Evolutionary conservation across 1,140 invertebrate species (phyloP).

Genomic region (Pentalonia nigronervosa): DNA sequence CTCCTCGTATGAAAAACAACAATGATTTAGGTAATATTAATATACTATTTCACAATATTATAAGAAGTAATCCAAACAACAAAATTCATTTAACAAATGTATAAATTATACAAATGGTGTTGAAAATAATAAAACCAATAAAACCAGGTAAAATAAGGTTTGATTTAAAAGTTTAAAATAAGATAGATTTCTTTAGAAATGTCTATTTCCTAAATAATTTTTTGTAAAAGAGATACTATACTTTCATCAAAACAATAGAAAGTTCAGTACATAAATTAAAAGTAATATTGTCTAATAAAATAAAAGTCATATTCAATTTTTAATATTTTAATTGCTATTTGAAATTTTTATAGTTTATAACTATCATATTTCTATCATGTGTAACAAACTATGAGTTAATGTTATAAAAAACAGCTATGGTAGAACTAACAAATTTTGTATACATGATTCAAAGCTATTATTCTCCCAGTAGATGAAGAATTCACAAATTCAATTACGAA

Average conservation of each 20-base stretch:
- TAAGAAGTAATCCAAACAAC: background rate
- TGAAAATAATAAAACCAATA: background rate
- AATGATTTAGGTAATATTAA: background rate
- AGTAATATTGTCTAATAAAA: background rate
- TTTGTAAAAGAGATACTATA: too few relatives aligned
- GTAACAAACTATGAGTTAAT: conserved; percentile 18
- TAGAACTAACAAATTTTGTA: background rate
- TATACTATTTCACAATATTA: background rate
- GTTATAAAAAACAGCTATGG: background rate
- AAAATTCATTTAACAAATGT: background rate
- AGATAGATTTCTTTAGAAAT: too few relatives aligned
- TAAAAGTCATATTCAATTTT: too few relatives aligned
- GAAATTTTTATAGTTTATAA: conserved; percentile 38
- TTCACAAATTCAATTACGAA: background rate
- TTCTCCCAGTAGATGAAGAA: accelerated
- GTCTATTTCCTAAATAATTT: too few relatives aligned
- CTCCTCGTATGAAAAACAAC: background rate
- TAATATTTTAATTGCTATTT: background rate
- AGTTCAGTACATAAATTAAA: background rate
- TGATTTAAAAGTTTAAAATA: too few relatives aligned
- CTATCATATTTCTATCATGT: background rate
- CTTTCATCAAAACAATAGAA: too few relatives aligned
- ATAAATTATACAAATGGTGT: background rate
- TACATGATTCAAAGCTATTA: background rate
- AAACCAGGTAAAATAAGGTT: background rate